Percentiles rank a stretch among this genome's conserved stretches.
Evolutionary conservation across 2,888 invertebrate genomes (phyloP).

Genomic region (Microctonus aethiopoides): DNA sequence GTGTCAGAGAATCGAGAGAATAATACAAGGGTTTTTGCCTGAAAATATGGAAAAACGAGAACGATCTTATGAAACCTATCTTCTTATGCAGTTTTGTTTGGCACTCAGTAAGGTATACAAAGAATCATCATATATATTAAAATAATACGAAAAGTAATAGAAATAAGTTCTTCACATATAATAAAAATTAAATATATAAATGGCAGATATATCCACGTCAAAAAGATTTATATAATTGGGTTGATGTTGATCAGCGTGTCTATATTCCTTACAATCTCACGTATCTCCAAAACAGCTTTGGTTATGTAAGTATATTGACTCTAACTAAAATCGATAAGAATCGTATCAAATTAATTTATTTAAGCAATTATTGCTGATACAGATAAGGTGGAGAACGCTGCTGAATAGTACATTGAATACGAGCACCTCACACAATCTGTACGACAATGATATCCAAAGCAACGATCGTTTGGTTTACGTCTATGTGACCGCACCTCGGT

Average conservation of each 20-base stretch:
- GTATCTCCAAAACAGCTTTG: slow-evolving; percentile 66
- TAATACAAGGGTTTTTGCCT: slow-evolving; percentile 64
- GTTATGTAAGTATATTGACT: slow-evolving; percentile 63
- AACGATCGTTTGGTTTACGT: slow-evolving; percentile 59
- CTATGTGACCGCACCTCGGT: slow-evolving; percentile 63
- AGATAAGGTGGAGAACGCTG: slow-evolving; percentile 64
- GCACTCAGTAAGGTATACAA: slow-evolving; percentile 65
- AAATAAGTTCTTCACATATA: neutral
- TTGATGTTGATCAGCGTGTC: slow-evolving; percentile 64
- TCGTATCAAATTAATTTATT: slow-evolving; percentile 32
- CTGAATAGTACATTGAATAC: slow-evolving; percentile 57
- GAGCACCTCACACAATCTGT: slow-evolving; percentile 49
- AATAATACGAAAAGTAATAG: neutral
- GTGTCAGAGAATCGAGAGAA: slow-evolving; percentile 61
- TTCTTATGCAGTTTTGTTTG: slow-evolving; percentile 65
- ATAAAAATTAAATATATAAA: neutral
- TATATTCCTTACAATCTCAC: slow-evolving; percentile 65
- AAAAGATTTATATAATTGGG: slow-evolving; percentile 65
- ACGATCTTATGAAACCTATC: slow-evolving; percentile 63
- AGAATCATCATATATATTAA: neutral
- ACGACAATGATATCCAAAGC: slow-evolving; percentile 47
- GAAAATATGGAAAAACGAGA: slow-evolving; percentile 62
- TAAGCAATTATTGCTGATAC: slow-evolving; percentile 48
- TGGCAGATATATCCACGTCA: slow-evolving; percentile 65
- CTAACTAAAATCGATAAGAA: slow-evolving; percentile 4